Conservation (phyloP, 2,113 vertebrate species). For the Gymnogyps californianus region DNA sequence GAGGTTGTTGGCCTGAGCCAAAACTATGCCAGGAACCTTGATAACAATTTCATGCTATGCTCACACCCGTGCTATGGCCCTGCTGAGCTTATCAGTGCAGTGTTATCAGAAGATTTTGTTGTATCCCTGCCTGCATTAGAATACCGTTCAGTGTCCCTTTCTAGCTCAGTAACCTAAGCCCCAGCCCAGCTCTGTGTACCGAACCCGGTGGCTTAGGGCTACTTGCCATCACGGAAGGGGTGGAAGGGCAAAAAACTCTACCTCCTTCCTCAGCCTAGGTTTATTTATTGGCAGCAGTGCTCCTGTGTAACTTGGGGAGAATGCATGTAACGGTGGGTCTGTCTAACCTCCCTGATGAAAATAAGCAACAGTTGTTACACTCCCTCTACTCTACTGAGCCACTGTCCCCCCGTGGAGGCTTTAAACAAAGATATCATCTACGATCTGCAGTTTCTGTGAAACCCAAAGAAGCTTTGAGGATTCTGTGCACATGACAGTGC, state of each 20-base stretch:
- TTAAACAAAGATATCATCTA: background rate
- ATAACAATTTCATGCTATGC: background rate
- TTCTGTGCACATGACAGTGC: background rate
- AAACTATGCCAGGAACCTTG: background rate
- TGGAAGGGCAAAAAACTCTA: background rate
- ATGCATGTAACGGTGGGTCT: background rate
- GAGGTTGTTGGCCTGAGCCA: background rate
- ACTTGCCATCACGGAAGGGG: background rate
- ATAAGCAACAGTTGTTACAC: background rate
- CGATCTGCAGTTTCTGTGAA: background rate
- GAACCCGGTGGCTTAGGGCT: background rate
- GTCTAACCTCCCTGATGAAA: background rate
- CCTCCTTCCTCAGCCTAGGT: background rate
- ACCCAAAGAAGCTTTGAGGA: background rate
- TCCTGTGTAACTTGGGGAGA: background rate
- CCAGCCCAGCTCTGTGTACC: background rate
- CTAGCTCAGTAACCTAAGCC: background rate
- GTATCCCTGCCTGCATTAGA: background rate
- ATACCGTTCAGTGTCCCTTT: background rate
- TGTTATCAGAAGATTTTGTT: background rate
- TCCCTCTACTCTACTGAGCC: background rate
- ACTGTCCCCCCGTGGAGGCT: background rate
- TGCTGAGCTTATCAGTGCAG: background rate
- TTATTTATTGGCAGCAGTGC: background rate
- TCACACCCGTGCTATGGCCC: rapidly evolving